phyloP scores from a whole-genome alignment of 2,888 invertebrate genomes.

The Strigamia crassipes region DNA sequence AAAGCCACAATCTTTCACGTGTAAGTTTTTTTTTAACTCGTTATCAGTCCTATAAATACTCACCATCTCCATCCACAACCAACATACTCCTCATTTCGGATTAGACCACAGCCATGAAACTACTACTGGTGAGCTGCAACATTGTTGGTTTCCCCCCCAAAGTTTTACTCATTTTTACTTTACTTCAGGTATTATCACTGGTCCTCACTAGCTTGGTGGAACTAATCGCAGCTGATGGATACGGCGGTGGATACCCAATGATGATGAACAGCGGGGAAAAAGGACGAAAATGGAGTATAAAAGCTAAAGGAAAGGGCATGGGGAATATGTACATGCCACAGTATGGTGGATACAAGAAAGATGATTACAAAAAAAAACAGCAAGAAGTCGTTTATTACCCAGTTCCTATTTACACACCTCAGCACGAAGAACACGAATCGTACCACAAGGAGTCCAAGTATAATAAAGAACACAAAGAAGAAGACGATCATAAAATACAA shows the following conservation, averaged over 20 bases:
- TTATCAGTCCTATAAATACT: slow-evolving; percentile 6
- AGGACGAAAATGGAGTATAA: slow-evolving; percentile 4
- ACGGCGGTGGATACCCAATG: background rate
- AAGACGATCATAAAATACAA: slow-evolving; percentile 13
- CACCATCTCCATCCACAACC: background rate
- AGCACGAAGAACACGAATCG: background rate
- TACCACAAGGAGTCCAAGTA: background rate
- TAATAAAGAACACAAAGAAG: background rate
- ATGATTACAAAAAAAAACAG: background rate
- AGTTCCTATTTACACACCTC: background rate
- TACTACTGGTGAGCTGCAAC: background rate
- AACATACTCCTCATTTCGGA: background rate
- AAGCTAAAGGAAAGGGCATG: slow-evolving; percentile 31
- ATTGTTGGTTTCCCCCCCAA: background rate
- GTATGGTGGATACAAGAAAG: background rate
- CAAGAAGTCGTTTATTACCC: slow-evolving; percentile 25
- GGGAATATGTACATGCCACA: background rate
- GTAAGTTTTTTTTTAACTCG: background rate
- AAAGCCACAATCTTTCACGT: background rate
- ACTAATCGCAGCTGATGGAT: background rate
- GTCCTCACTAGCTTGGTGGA: background rate
- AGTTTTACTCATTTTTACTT: background rate
- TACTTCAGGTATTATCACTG: background rate
- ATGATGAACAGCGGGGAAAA: background rate
- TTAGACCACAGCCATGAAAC: background rate